Evolutionary conservation across 2,797 vertebrate genomes (phyloP).

Genomic region (Chrysocyon brachyurus): DNA sequence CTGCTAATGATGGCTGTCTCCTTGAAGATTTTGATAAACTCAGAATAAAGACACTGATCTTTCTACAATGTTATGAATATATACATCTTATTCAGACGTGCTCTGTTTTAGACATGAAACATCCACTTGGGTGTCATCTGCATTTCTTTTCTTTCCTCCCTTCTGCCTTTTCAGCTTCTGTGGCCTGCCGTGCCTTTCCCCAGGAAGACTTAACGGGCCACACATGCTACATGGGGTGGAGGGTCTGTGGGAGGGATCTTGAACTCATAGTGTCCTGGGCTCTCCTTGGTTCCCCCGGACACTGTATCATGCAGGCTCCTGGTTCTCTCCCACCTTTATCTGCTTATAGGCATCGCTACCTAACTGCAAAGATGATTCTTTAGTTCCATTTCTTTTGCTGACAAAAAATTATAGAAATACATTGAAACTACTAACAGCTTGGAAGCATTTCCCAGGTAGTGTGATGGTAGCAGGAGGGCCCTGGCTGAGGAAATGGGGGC

Average conservation of each 20-base stretch:
- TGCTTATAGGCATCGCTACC: not conserved
- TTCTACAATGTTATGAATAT: not conserved
- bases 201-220: not conserved
- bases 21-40: not conserved
- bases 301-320: fast-evolving
- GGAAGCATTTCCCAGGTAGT: not conserved
- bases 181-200: not conserved
- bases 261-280: not conserved
- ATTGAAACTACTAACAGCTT: not conserved
- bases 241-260: not conserved
- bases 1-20: not conserved
- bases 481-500: not conserved
- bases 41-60: not conserved
- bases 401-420: not conserved
- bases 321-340: not conserved
- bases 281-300: too few relatives aligned
- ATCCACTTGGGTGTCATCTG: not conserved
- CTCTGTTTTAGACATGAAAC: not conserved
- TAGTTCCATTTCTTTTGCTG: not conserved
- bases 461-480: not conserved
- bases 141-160: not conserved
- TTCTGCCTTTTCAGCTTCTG: not conserved
- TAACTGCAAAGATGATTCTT: not conserved
- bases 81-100: not conserved
- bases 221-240: fast-evolving